Base-by-base conservation (phyloP, 2,797 vertebrate genomes). In the Pelobates cultripes region DNA sequence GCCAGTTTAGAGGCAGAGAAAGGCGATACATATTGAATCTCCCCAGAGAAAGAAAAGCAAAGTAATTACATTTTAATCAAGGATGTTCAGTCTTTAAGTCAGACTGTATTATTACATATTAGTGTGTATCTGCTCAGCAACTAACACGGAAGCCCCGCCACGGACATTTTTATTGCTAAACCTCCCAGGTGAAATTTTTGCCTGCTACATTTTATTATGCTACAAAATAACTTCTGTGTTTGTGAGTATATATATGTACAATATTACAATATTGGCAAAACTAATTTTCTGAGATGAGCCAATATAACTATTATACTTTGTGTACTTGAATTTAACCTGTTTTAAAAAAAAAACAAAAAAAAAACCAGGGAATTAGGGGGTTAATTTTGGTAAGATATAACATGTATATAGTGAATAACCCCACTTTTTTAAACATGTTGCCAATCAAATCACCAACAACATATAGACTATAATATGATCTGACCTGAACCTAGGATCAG, bases 41-140 rank as follows among this genome's bases (percentile, higher is more conserved):
- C 80, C 57, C 80, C 60, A 15, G 80, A 76, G 68, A 47, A 75
- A 76, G 63, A 67, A 55, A 70, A 43, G 80, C 67, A 47, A 74
- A 40, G 80, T 81, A 81, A 81, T 81, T 81, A 81, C 80, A 81
- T 71, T 76, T 81, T 81, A 81, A 76, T 81, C 73, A 76, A 76
- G 79, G 73, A 47, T 75, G 66, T 70, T 81, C 79, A 61, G 28
- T 81, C 67, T 73, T 75, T 64, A 3, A 47, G 42, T 61, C 73
- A 28, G 80, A 76, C 67, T 76, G 67, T 61, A 71, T 76, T 76
- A 81, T 67, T 70, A 44, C 57, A 66, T 71, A 81, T 64, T 64
- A 76, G 67, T 70, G 40, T 70, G 70, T 76, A 81, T 64, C 73
- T 61, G 47, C 9, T 40, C 9, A 44, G 57, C 61, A 43, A 14